Evolutionary conservation across 2,888 invertebrate genomes (phyloP), one percentile per base, ranked within the genome.

Genomic region (Encarsia formosa): DNA sequence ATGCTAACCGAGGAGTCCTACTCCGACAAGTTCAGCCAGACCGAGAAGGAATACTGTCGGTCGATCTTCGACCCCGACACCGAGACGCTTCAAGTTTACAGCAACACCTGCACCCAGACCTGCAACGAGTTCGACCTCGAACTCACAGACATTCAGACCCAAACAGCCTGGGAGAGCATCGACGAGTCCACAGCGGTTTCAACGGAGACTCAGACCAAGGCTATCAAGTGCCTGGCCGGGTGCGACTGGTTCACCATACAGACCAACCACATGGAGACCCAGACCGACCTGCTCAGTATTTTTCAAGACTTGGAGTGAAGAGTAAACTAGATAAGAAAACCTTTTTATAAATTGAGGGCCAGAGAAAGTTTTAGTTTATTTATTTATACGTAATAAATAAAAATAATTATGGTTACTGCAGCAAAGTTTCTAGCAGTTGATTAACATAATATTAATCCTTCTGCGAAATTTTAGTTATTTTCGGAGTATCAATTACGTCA

Each of bases 91-190:
- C 62, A 60, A 19, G 57, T 76, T 13, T 77, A 77, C 55, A 75
- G 71, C 49, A 75, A 79, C 59, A 78, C 73, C 58, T 76, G 73
- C 54, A 79, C 79, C 15, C 77, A 78, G 65, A 81, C 79, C 2
- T 82, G 81, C 61, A 79, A 81, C 51, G 78, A 80, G 40, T 69
- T 75, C 5, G 82, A 80, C 59, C 70, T 84, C 24, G 79, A 76
- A n/a, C 70, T 83, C 34, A 77, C 79, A 18, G 78, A 83, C 60
- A 84, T 80, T 52, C 81, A 85, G 64, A 85, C 85, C 0, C 85
- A 85, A 67, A 85, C 84, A 1, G 76, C 77, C 39, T 80, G 79
- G 78, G 73, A 78, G 1, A 69, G 68, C 49, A 72, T 75, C n/a
- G 78, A 79, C 49, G 81, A 81, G 56, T 69, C 78, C 24, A 72